phyloP scores from a whole-genome alignment of 2,113 vertebrate species.

The Laterallus jamaicensis region DNA sequence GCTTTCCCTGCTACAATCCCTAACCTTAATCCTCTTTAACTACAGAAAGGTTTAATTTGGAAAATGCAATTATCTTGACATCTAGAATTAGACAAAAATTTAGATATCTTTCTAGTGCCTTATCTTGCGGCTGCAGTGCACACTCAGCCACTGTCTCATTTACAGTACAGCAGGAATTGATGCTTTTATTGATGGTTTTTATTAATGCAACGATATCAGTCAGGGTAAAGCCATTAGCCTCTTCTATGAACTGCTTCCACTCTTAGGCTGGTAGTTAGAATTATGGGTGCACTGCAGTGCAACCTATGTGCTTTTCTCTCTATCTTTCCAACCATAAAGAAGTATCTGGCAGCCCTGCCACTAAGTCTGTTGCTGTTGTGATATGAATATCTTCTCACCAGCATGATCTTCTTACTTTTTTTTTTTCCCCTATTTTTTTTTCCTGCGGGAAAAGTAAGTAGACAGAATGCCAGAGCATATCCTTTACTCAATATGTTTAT shows the following conservation, averaged over 20 bases:
- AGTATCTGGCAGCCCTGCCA: slow-evolving; percentile 22
- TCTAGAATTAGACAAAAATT: slow-evolving; percentile 69
- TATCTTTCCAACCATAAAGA: slow-evolving; percentile 38
- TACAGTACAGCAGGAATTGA: slow-evolving; percentile 41
- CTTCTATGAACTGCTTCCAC: slow-evolving; percentile 12
- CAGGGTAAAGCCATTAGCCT: slow-evolving; percentile 52
- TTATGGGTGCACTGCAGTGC: slow-evolving; percentile 20
- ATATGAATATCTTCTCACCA: slow-evolving; percentile 39
- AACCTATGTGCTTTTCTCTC: background rate
- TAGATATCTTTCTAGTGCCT: slow-evolving; percentile 58
- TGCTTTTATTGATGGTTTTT: slow-evolving; percentile 64
- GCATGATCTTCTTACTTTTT: slow-evolving; percentile 32
- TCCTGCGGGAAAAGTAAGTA: background rate
- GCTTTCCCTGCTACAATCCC: slow-evolving; percentile 47
- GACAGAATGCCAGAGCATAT: slow-evolving; percentile 8
- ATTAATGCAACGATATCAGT: slow-evolving; percentile 57
- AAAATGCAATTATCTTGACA: slow-evolving; percentile 72
- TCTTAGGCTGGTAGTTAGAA: slow-evolving; percentile 35
- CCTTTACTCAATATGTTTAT: slow-evolving; percentile 12
- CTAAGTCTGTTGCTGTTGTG: slow-evolving; percentile 22
- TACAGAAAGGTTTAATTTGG: slow-evolving; percentile 66
- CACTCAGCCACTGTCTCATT: background rate
- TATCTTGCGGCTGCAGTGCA: slow-evolving; percentile 45
- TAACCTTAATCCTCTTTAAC: slow-evolving; percentile 63
- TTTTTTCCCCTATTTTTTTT: slow-evolving; percentile 27